Evolutionary conservation across 2,888 invertebrate species (phyloP).

Genomic region (Amiota communis): DNA sequence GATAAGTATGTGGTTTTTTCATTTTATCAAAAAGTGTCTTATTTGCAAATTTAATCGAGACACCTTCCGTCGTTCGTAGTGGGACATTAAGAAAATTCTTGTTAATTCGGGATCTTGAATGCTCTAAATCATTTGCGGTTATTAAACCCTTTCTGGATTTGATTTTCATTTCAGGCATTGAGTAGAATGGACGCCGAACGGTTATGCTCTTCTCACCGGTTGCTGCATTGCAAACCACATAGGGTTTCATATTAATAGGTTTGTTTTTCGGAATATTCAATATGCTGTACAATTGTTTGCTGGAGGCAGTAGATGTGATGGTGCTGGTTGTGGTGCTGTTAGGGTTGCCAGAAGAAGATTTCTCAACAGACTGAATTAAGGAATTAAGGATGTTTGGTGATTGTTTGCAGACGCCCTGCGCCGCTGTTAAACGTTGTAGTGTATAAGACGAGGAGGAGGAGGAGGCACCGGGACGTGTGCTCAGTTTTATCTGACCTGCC

Average conservation of each 20-base stretch:
- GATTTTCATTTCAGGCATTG: slow-evolving; percentile 30
- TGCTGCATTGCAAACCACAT: slow-evolving; percentile 51
- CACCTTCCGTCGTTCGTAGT: neutral
- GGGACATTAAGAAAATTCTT: neutral
- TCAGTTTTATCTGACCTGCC: slow-evolving; percentile 28
- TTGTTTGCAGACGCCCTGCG: slow-evolving; percentile 37
- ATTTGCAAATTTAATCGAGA: neutral
- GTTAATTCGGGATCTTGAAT: too few species aligned
- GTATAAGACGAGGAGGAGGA: neutral
- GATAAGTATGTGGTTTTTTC: neutral
- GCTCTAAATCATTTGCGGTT: neutral
- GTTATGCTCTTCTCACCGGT: slow-evolving; percentile 47
- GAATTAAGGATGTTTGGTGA: neutral
- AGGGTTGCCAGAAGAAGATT: neutral
- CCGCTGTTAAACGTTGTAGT: slow-evolving; percentile 40
- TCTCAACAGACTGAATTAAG: neutral
- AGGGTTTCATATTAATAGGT: slow-evolving; percentile 46
- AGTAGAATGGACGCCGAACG: slow-evolving; percentile 41
- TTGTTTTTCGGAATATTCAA: slow-evolving; percentile 38
- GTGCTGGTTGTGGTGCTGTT: slow-evolving; percentile 15
- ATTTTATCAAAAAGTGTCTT: slow-evolving; percentile 28
- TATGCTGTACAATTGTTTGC: slow-evolving; percentile 45
- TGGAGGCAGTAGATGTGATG: neutral
- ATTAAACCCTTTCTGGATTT: slow-evolving; percentile 35
- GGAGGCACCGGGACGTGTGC: slow-evolving; percentile 28